These are phyloP conservation scores for Siniperca obscura DNA, from an alignment of 2,797 vertebrate genomes.

Conservation along the genomic window DNA sequence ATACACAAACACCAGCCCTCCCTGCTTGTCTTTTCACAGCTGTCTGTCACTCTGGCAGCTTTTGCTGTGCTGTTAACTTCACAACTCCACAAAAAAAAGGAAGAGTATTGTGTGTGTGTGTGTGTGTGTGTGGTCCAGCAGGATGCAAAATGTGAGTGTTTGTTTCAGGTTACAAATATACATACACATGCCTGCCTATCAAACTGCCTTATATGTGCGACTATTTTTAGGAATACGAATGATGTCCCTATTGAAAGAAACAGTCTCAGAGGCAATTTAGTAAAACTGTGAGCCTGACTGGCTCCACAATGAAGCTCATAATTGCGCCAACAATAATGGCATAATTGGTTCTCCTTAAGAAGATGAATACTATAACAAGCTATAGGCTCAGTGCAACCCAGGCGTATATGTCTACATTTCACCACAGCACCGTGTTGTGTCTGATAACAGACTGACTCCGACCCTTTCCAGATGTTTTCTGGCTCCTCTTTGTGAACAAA, in stretches of 20 bases:
- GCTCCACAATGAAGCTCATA: constrained; percentile 45
- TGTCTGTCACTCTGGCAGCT: constrained; percentile 55
- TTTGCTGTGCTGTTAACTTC: constrained; percentile 28
- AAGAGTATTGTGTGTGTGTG: background rate
- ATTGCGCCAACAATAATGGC: constrained; percentile 37
- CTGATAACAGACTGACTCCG: background rate
- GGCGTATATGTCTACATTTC: constrained; percentile 10
- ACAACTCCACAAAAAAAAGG: constrained; percentile 9
- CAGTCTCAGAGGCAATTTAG: constrained; percentile 33
- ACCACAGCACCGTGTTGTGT: background rate
- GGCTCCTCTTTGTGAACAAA: constrained; percentile 16
- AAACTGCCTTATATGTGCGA: background rate
- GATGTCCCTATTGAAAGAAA: constrained; percentile 1
- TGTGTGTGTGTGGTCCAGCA: constrained; percentile 6
- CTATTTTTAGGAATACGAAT: constrained; percentile 7
- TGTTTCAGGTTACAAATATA: background rate
- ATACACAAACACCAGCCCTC: constrained; percentile 29
- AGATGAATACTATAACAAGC: constrained; percentile 25
- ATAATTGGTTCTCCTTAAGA: constrained; percentile 46
- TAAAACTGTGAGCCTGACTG: constrained; percentile 28
- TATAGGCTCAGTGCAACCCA: background rate
- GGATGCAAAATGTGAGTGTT: background rate
- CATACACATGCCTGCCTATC: background rate
- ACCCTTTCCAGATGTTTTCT: constrained; percentile 62
- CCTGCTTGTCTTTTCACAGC: constrained; percentile 61